Conservation (phyloP, 2,113 vertebrate genomes). For the Holacanthus passer region DNA sequence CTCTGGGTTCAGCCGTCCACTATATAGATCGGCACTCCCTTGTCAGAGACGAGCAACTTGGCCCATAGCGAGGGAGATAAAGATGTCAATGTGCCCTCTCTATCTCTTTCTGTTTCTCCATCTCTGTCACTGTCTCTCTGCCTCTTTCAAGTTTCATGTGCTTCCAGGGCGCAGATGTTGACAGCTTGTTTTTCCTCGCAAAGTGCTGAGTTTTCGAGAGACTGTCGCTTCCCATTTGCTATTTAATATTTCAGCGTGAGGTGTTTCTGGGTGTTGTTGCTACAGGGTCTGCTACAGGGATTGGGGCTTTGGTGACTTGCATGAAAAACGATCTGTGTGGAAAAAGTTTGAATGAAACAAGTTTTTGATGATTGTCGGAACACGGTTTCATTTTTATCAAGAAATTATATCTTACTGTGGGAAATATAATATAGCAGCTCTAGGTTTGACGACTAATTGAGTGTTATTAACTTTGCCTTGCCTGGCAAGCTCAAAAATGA, state of each 20-base stretch:
- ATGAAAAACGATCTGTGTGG: constrained; percentile 47
- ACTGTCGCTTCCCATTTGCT: constrained; percentile 82
- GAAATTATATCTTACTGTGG: not conserved
- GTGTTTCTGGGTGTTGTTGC: constrained; percentile 58
- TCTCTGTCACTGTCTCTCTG: constrained; percentile 32
- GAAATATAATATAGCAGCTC: not conserved
- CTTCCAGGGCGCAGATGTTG: constrained; percentile 53
- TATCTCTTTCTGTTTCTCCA: constrained; percentile 37
- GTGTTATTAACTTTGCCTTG: too few species aligned
- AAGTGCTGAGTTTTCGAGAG: constrained; percentile 74
- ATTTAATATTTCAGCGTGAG: constrained; percentile 82
- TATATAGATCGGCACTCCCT: constrained; percentile 41
- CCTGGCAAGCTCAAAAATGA: too few species aligned
- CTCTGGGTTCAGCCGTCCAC: constrained; percentile 55
- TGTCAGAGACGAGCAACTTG: constrained; percentile 54
- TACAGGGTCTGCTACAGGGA: constrained; percentile 50
- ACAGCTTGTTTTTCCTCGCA: constrained; percentile 73
- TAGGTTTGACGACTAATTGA: not conserved
- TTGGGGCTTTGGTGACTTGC: constrained; percentile 48
- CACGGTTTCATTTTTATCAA: not conserved
- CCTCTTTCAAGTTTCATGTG: constrained; percentile 34
- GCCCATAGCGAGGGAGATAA: constrained; percentile 35
- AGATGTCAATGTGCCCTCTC: constrained; percentile 47
- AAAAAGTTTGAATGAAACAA: constrained; percentile 30
- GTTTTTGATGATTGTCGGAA: not conserved